These are phyloP conservation scores for Macrobrachium nipponense DNA, from an alignment of 1,140 invertebrate species.

Conservation along the genomic window DNA sequence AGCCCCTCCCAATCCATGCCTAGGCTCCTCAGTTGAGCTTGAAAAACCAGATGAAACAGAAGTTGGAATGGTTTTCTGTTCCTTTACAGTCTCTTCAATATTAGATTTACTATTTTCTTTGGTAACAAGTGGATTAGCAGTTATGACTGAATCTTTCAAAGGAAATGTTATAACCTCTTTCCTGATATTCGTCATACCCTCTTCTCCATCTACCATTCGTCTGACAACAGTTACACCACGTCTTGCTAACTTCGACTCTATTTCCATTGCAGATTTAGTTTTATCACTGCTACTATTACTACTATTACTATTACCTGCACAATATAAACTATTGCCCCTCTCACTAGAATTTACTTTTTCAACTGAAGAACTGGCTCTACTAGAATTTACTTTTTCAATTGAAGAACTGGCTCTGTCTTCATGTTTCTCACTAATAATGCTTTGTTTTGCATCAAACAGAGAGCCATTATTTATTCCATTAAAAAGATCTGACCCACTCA, in stretches of 20 bases:
- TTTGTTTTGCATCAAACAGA: too few relatives aligned
- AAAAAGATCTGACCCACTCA: too few relatives aligned
- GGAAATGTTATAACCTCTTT: not conserved
- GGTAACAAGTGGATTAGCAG: slow-evolving; percentile 6
- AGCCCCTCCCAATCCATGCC: too few relatives aligned
- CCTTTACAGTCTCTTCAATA: not conserved
- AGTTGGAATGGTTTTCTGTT: too few relatives aligned
- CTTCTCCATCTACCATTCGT: slow-evolving; percentile 40
- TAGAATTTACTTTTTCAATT: not conserved
- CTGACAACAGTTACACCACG: slow-evolving; percentile 52
- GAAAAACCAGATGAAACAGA: not conserved
- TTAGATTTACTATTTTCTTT: not conserved
- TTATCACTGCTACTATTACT: not conserved
- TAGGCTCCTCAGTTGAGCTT: not conserved
- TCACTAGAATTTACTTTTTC: not conserved
- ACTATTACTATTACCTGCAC: not conserved
- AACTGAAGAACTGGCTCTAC: not conserved
- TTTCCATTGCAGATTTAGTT: slow-evolving; percentile 45
- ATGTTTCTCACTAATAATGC: not conserved
- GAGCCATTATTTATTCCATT: too few relatives aligned
- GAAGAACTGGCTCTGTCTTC: not conserved
- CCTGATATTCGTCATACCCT: not conserved
- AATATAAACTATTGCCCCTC: not conserved
- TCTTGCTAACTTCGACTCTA: slow-evolving; percentile 49
- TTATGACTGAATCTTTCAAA: slow-evolving; percentile 28